Evolutionary conservation across 2,113 vertebrate species (phyloP), one percentile per base, ranked within the genome.

Genomic region (Chinchilla lanigera): DNA sequence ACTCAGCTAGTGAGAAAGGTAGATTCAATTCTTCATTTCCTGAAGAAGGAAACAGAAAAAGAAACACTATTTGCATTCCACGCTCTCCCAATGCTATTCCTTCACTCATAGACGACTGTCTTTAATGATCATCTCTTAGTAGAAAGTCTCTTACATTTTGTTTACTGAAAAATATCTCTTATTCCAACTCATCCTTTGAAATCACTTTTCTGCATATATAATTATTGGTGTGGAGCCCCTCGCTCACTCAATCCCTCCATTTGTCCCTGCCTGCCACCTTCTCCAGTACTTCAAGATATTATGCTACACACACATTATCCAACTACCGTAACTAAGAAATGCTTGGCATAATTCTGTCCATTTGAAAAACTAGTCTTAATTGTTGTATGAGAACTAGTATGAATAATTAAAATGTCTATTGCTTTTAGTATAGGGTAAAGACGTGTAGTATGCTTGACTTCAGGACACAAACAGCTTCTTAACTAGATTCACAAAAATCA

Each of bases 311-410:
- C 14, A 90, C 33, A 85, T 81, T 81, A 93, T 82, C 65, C 63
- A 92, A 44, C 71, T 94, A 90, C 20, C 71, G 87, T 92, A 87
- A 95, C 81, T 75, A 95, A 97, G 94, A 90, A 87, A 91, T 5
- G 50, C 75, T 94, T 87, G 54, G 63, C 73, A 92, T 71, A 93
- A 85, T 85, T 61, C 44, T 78, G 33, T 86, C 61, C 67, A 35
- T 80, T 97, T 97, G 90, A 95, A 93, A 95, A 94, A 93, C 81
- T 20, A 88, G 77, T 89, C 77, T 95, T 95, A 78, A 95, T 82
- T 95, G 65, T 86, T 38, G 54, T 52, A 84, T 77, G 77, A 96
- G 65, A 78, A 90, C 60, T 78, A 71, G 47, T 80, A 95, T 87
- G 56, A 90, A 77, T 78, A 95, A 96, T 81, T 85, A 94, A 69